Evolutionary conservation across 1,140 invertebrate genomes (phyloP).

Genomic region (Zelostemma sp.): DNA sequence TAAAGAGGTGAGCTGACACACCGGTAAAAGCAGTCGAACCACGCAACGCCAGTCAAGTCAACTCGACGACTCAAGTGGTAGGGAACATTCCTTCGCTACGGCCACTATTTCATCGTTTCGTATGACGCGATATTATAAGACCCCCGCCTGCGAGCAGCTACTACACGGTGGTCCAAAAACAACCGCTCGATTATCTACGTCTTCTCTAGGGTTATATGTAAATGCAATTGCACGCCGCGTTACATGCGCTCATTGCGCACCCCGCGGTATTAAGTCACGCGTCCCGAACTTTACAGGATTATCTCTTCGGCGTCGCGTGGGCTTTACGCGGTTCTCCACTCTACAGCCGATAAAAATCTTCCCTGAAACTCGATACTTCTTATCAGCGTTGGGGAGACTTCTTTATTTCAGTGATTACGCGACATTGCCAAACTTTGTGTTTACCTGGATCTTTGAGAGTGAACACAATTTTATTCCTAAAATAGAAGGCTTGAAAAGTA

Average conservation of each 20-base stretch:
- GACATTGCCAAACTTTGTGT: no score
- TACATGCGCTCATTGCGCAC: constrained; percentile 14
- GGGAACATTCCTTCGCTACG: constrained; percentile 68
- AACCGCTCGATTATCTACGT: constrained; percentile 28
- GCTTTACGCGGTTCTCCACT: constrained; percentile 15
- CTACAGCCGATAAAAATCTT: constrained; percentile 4
- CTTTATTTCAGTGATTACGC: neutral
- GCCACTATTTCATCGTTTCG: constrained; percentile 71
- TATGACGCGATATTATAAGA: constrained; percentile 71
- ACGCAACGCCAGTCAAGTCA: constrained; percentile 65
- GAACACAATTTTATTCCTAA: no score
- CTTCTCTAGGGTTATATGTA: constrained; percentile 17
- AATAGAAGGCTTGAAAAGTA: no score
- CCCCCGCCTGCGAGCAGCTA: constrained; percentile 66
- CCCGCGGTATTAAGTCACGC: constrained; percentile 24
- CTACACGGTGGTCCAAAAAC: constrained; percentile 69
- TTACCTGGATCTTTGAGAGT: no score
- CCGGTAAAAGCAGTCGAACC: constrained; percentile 61
- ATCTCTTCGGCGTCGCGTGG: constrained; percentile 31
- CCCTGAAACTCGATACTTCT: neutral
- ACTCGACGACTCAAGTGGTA: constrained; percentile 67
- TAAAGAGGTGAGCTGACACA: constrained; percentile 54
- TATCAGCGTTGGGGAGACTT: neutral
- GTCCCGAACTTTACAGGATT: constrained; percentile 25
- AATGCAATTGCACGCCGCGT: constrained; percentile 30